Percentiles rank a stretch among this genome's conserved stretches.
Conservation (phyloP, 1,140 invertebrate genomes). For the Dufourea novaeangliae region DNA sequence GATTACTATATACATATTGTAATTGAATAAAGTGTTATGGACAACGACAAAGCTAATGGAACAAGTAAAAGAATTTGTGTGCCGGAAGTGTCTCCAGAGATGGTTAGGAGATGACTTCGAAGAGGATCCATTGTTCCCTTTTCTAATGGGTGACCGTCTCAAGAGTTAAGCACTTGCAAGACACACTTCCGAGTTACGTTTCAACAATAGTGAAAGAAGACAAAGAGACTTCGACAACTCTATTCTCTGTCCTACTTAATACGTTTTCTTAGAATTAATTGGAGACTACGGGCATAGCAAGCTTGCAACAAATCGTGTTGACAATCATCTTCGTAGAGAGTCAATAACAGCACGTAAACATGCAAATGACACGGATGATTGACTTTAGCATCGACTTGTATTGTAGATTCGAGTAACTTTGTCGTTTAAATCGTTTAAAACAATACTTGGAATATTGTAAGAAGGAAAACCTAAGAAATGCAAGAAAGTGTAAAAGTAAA, state of each 20-base stretch:
- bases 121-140: conserved; percentile 2
- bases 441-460: too few relatives aligned
- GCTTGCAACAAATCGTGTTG: neutral
- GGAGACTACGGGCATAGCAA: neutral
- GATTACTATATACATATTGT: too few relatives aligned
- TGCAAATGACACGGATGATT: too few relatives aligned
- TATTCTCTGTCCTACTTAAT: neutral
- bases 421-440: too few relatives aligned
- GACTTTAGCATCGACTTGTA: too few relatives aligned
- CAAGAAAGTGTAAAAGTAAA: too few relatives aligned
- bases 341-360: too few relatives aligned
- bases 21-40: neutral
- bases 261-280: neutral
- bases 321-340: too few relatives aligned
- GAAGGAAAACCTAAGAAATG: too few relatives aligned
- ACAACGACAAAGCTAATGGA: neutral
- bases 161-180: conserved; percentile 1
- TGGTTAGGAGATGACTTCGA: neutral
- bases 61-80: neutral
- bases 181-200: conserved; percentile 4
- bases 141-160: conserved; percentile 14
- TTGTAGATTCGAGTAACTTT: too few relatives aligned
- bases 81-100: neutral
- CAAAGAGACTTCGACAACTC: neutral
- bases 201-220: conserved; percentile 2